A percentile compares a stretch with the other conserved stretches of the same genome.
These are phyloP conservation scores for Agriopis marginaria DNA, from an alignment of 2,888 invertebrate genomes.

Conservation along the genomic window DNA sequence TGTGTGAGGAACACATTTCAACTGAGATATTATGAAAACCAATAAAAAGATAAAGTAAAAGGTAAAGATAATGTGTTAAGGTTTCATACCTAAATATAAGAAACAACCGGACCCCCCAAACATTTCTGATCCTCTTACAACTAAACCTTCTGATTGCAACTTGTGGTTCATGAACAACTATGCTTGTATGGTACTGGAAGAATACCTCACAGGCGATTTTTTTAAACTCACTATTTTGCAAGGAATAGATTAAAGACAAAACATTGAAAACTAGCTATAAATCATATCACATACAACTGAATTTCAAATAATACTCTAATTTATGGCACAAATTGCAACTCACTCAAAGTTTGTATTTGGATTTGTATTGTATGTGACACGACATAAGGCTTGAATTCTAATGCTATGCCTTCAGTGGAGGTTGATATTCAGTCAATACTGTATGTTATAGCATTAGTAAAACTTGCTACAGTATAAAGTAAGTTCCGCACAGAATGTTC, in stretches of 20 bases:
- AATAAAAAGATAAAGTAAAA: too few species aligned
- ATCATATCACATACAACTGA: neutral
- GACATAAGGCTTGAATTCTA: neutral
- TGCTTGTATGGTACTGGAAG: too few species aligned
- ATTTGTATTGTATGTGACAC: neutral
- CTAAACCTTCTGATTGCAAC: neutral
- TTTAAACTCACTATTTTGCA: neutral
- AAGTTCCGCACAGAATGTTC: neutral
- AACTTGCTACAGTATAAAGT: neutral
- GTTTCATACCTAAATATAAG: too few species aligned
- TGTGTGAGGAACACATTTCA: too few species aligned
- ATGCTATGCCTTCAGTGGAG: neutral
- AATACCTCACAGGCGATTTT: neutral
- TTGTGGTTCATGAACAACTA: too few species aligned
- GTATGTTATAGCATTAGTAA: too few species aligned
- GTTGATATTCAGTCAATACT: neutral
- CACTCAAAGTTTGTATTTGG: neutral
- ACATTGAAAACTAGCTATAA: neutral
- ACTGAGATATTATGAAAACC: too few species aligned
- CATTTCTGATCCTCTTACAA: neutral
- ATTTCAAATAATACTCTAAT: neutral
- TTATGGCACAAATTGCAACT: neutral
- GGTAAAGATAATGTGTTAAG: too few species aligned
- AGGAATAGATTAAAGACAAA: neutral
- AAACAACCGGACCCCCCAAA: neutral